Evolutionary conservation across 2,888 invertebrate species (phyloP), one percentile per base, ranked within the genome.

Genomic region (Lasioglossum figueresi): DNA sequence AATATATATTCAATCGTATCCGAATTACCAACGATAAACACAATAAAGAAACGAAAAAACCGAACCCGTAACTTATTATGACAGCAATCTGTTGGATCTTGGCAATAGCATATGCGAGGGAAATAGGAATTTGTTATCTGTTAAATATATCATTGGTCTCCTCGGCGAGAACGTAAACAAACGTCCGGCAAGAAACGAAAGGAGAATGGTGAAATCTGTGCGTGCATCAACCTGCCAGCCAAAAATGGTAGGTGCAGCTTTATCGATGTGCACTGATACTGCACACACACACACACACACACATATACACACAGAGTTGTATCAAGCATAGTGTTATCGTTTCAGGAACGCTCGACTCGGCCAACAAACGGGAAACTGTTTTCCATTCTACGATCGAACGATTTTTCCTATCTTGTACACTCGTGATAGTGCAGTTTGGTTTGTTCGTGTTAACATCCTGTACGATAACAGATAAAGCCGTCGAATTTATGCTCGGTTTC

Each of bases 391-490:
- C 66, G 75, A 68, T 70, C 66, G 68, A 80, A 75, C 66, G 68
- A 48, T 75, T 77, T 68, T 72, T 48, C 43, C 68, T 81, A 81
- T 81, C 81, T 81, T 40, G 73, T 48, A 79, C 63, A 45, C 56
- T 23, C 37, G 34, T 31, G 81, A 81, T 77, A 80, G 52, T 45
- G 27, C 48, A 37, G 48, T 77, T 63, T 48, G 27, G 37, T 59
- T 72, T 76, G 34, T 27, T 63, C 77, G 45, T 77, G 77, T 81
- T 77, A 76, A 81, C 81, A 72, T 81, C 81, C 81, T 77, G 81
- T 63, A 77, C 27, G 48, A n/a, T 27, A 63, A 27, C 48, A 77
- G 76, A 68, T 68, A 77, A 14, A 68, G 68, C 37, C 45, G 68
- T 37, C 34, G 19, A 66, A 52, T 37, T 77, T 68, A 19, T 63